These are phyloP conservation scores for Rhamphomyia laevipes DNA, from an alignment of 2,888 invertebrate species.

Conservation along the genomic window DNA sequence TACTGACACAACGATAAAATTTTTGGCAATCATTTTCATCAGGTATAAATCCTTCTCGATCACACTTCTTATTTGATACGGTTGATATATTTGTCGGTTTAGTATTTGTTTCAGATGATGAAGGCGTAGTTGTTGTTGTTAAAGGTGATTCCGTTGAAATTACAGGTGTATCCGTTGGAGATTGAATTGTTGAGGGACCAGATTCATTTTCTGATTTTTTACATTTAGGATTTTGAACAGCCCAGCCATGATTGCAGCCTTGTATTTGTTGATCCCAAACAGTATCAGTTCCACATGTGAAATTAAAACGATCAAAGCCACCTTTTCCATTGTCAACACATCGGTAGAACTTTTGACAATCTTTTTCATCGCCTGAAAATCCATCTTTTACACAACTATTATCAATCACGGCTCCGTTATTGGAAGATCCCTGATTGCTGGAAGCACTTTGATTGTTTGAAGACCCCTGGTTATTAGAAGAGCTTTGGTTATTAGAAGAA, in stretches of 20 bases:
- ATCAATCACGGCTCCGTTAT: constrained; percentile 9
- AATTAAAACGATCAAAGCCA: constrained; percentile 48
- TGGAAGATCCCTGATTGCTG: constrained; percentile 10
- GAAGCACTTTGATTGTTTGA: constrained; percentile 8
- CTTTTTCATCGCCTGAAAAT: constrained; percentile 35
- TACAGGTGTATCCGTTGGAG: constrained; percentile 6
- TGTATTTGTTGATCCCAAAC: constrained; percentile 45
- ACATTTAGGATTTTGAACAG: constrained; percentile 27
- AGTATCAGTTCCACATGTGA: constrained; percentile 52
- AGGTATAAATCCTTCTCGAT: constrained; percentile 35
- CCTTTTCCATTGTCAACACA: constrained; percentile 50
- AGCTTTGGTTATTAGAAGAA: constrained; percentile 5
- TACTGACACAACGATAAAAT: constrained; percentile 55
- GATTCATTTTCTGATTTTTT: constrained; percentile 6
- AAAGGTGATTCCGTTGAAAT: constrained; percentile 6
- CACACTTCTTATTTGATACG: constrained; percentile 27
- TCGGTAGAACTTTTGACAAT: constrained; percentile 55
- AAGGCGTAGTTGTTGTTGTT: constrained; percentile 6
- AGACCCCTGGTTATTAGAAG: constrained; percentile 7
- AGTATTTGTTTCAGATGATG: constrained; percentile 16
- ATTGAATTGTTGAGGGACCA: not conserved
- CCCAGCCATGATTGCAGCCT: constrained; percentile 30
- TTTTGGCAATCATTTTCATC: constrained; percentile 45
- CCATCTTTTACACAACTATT: constrained; percentile 36
- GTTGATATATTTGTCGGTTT: constrained; percentile 2